Percentiles rank a stretch among this genome's conserved stretches.
These are phyloP conservation scores for Cherax destructor DNA, from an alignment of 1,140 invertebrate genomes.

Conservation along the genomic window DNA sequence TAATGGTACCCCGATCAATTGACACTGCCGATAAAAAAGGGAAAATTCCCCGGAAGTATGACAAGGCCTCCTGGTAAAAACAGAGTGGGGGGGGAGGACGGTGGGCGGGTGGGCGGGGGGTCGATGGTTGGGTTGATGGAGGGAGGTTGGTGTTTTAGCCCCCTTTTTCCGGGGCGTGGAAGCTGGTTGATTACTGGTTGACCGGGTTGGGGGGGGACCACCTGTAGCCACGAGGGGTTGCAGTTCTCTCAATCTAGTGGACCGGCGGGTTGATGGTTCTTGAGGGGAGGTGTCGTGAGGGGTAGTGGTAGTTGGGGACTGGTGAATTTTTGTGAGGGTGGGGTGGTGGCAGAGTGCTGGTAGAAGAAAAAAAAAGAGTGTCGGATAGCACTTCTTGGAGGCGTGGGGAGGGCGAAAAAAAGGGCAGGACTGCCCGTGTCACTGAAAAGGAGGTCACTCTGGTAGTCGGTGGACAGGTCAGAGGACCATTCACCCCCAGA, in stretches of 20 bases:
- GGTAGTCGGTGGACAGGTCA: constrained; percentile 29
- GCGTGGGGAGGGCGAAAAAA: background rate
- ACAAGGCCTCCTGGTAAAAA: background rate
- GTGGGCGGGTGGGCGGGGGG: background rate
- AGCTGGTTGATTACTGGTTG: background rate
- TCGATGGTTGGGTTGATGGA: background rate
- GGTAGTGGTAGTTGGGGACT: constrained; percentile 2
- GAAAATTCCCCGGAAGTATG: background rate
- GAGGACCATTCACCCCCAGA: background rate
- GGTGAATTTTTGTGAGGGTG: background rate
- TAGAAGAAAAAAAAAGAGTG: background rate
- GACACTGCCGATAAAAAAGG: background rate
- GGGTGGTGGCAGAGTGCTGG: background rate
- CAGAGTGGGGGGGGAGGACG: background rate
- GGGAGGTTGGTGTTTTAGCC: background rate
- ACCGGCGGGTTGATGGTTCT: background rate
- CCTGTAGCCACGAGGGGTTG: background rate
- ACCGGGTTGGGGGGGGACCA: background rate
- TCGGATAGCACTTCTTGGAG: background rate
- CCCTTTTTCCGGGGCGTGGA: background rate
- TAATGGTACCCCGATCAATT: background rate
- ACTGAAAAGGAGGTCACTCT: constrained; percentile 34
- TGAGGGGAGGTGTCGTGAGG: background rate
- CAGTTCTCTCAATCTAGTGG: background rate
- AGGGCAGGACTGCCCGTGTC: constrained; percentile 27